A percentile compares a stretch with the other conserved stretches of the same genome.
Conservation (phyloP, 2,797 vertebrate genomes). For the Pipistrellus pipistrellus region DNA sequence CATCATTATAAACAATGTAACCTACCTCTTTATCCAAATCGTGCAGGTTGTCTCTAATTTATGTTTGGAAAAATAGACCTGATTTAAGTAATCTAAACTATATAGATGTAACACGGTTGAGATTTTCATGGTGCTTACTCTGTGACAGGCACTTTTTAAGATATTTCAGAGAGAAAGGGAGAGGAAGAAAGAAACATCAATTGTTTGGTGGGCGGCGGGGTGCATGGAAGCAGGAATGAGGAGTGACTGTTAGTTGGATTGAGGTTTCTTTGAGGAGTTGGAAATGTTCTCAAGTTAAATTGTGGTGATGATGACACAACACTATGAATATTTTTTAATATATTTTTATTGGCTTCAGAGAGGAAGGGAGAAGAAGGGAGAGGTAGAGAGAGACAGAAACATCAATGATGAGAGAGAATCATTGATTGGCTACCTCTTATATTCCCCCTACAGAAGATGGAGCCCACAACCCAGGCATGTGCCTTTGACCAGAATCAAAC, state of each 20-base stretch:
- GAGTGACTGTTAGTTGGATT: not conserved
- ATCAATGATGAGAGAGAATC: too few relatives aligned
- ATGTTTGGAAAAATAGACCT: not conserved
- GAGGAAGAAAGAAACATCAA: too few relatives aligned
- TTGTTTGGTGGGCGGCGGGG: not conserved
- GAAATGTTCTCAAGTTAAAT: not conserved
- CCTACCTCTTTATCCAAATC: not conserved
- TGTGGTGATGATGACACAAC: not conserved
- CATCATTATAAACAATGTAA: not conserved
- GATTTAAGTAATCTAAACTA: not conserved
- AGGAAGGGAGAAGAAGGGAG: too few relatives aligned
- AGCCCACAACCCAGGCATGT: too few relatives aligned
- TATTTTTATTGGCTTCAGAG: too few relatives aligned
- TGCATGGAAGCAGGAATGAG: not conserved
- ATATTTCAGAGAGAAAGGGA: too few relatives aligned
- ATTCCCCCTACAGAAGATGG: rapidly evolving
- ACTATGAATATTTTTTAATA: not conserved
- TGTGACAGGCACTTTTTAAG: too few relatives aligned
- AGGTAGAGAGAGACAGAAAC: not conserved
- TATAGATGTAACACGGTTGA: not conserved
- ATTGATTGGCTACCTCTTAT: too few relatives aligned
- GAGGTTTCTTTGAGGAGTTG: not conserved
- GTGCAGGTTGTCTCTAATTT: not conserved
- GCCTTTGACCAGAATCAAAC: too few relatives aligned
- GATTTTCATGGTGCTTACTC: not conserved